Conservation (phyloP, 2,888 invertebrate species). For the Scaptomyza tumidula region DNA sequence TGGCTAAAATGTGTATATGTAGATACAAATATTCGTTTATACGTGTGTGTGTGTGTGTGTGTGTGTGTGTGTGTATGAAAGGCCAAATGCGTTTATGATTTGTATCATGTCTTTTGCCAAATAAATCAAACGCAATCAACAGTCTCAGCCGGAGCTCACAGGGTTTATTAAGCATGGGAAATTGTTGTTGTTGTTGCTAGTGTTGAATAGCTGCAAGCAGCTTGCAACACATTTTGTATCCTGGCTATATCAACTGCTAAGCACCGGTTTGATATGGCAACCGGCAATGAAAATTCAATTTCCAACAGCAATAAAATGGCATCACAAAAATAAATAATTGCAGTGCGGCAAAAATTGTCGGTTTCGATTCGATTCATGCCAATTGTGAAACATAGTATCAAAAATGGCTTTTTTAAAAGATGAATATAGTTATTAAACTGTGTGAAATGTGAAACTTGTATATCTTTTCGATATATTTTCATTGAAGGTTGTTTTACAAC, state of each 20-base stretch:
- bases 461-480: neutral
- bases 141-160: slow-evolving; percentile 49
- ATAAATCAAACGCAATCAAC: slow-evolving; percentile 80
- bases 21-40: neutral
- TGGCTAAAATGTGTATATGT: slow-evolving; percentile 8
- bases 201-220: slow-evolving; percentile 17
- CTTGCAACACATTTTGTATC: neutral
- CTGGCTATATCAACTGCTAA: slow-evolving; percentile 37
- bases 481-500: neutral
- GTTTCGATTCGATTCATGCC: neutral
- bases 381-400: neutral
- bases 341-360: neutral
- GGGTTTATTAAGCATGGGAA: slow-evolving; percentile 53
- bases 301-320: slow-evolving; percentile 47
- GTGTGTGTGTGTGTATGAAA: slow-evolving; percentile 34
- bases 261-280: slow-evolving; percentile 30
- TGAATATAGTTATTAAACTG: neutral
- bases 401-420: neutral
- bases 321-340: slow-evolving; percentile 37
- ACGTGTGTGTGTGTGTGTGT: slow-evolving; percentile 26
- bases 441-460: neutral
- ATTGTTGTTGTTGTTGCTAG: neutral
- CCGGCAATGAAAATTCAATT: slow-evolving; percentile 72
- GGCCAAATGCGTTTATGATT: slow-evolving; percentile 77
- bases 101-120: slow-evolving; percentile 73